A percentile compares a stretch with the other conserved stretches of the same genome.
These are phyloP conservation scores for Tricholaema leucomelas DNA, from an alignment of 2,113 vertebrate species.

Conservation along the genomic window DNA sequence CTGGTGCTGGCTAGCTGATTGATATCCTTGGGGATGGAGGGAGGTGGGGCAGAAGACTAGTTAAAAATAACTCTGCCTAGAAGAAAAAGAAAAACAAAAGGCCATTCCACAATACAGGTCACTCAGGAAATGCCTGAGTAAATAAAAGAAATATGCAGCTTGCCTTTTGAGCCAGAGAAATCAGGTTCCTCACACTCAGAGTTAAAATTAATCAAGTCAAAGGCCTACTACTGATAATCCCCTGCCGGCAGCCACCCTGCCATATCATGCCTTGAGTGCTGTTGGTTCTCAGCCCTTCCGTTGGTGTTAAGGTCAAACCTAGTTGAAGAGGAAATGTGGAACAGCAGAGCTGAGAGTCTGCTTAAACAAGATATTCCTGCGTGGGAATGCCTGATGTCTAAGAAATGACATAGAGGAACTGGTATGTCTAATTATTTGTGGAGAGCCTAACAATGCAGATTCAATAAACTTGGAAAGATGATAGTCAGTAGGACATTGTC, in stretches of 20 bases:
- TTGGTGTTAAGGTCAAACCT: neutral
- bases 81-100: neutral
- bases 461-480: neutral
- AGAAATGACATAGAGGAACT: neutral
- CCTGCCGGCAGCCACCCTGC: neutral
- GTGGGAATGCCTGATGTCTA: neutral
- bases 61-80: neutral
- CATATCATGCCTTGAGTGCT: neutral
- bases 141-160: neutral
- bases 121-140: constrained; percentile 50
- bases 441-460: neutral
- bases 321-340: constrained; percentile 1
- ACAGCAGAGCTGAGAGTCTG: neutral
- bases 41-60: neutral
- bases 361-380: constrained; percentile 31
- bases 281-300: constrained; percentile 6
- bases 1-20: neutral
- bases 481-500: neutral
- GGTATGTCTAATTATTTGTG: neutral
- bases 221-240: neutral
- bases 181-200: neutral
- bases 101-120: neutral
- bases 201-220: constrained; percentile 1
- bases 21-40: neutral
- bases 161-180: neutral